Evolutionary conservation across 1,140 invertebrate genomes (phyloP).

Genomic region (Ctenoplectra terminalis): DNA sequence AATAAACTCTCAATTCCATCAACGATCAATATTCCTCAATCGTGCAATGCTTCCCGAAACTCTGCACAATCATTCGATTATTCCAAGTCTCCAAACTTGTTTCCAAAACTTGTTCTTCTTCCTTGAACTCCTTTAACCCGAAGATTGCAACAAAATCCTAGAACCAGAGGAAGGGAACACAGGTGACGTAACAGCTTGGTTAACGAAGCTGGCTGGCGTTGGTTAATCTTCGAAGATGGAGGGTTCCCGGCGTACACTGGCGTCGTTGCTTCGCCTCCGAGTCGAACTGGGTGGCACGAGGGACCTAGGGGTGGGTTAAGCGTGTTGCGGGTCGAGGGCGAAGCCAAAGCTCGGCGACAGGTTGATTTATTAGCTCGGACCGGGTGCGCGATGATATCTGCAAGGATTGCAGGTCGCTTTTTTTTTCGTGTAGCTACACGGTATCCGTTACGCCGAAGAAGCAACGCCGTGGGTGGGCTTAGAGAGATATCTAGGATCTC

Average conservation of each 20-base stretch:
- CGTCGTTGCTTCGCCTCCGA: not conserved
- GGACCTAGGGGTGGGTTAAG: not conserved
- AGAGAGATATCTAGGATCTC: not conserved
- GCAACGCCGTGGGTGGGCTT: not conserved
- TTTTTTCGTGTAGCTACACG: not conserved
- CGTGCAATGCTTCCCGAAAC: no score
- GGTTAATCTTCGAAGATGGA: slow-evolving; percentile 21
- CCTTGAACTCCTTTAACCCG: not conserved
- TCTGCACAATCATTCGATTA: not conserved
- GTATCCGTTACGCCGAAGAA: slow-evolving; percentile 20
- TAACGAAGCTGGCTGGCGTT: slow-evolving; percentile 22
- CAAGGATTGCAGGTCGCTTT: slow-evolving; percentile 28
- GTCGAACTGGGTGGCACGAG: not conserved
- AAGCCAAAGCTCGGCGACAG: slow-evolving; percentile 38
- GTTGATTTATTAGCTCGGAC: slow-evolving; percentile 52
- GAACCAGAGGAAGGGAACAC: not conserved
- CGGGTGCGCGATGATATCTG: slow-evolving; percentile 47
- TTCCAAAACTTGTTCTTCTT: not conserved
- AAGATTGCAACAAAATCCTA: not conserved
- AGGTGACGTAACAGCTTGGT: slow-evolving; percentile 26
- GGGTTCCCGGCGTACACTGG: not conserved
- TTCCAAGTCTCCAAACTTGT: not conserved
- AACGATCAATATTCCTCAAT: no score
- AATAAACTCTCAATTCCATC: no score
- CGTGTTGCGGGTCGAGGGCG: slow-evolving; percentile 40